A percentile compares a stretch with the other conserved stretches of the same genome.
Conservation (phyloP, 2,888 invertebrate genomes). For the Ditylenchus weischeri region DNA sequence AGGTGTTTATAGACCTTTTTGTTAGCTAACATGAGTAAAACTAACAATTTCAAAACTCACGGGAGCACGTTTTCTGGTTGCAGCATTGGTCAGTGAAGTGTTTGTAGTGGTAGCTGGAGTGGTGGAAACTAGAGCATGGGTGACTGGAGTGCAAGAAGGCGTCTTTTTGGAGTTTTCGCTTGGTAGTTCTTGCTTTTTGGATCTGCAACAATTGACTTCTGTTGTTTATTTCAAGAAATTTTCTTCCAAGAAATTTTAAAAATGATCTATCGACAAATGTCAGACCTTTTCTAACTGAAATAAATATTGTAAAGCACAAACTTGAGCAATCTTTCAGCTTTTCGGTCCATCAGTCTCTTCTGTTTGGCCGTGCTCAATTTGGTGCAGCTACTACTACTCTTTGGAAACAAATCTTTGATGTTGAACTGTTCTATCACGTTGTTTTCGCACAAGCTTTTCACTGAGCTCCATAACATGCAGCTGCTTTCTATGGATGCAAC, state of each 20-base stretch:
- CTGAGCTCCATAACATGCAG: constrained; percentile 35
- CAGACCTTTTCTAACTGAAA: no score
- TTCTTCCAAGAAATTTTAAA: no score
- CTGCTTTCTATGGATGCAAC: constrained; percentile 21
- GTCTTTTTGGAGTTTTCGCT: no score
- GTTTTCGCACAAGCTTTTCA: constrained; percentile 29
- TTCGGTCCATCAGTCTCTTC: not conserved
- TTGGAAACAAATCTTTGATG: not conserved
- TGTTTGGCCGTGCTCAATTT: not conserved
- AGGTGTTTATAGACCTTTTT: not conserved
- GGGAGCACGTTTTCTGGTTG: constrained; percentile 9
- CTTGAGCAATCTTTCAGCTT: not conserved
- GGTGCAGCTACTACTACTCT: not conserved
- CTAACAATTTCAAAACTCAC: constrained; percentile 13
- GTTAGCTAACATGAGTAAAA: not conserved
- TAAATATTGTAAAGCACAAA: no score
- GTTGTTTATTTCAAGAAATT: no score
- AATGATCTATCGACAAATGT: no score
- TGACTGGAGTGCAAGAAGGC: no score
- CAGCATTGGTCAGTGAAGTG: not conserved
- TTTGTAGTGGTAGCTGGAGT: no score
- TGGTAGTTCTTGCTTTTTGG: no score
- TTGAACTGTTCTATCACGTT: not conserved
- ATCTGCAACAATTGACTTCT: no score
- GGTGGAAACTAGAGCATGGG: no score